Conservation (phyloP, 2,797 vertebrate genomes). For the Urosaurus nigricauda region DNA sequence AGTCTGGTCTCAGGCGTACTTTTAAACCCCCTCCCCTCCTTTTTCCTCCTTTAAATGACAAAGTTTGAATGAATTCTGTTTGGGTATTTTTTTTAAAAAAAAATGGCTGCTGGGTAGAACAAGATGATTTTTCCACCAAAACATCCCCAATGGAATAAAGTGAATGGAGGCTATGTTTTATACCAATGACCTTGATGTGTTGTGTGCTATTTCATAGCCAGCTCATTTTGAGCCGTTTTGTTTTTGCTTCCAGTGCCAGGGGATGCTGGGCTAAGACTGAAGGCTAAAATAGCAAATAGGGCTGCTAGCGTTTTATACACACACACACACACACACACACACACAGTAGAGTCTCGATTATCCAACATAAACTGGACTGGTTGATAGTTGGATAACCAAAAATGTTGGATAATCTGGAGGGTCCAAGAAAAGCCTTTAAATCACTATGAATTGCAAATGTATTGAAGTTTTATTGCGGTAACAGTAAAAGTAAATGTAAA, state of each 20-base stretch:
- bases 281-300: not conserved
- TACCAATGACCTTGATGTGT: slow-evolving; percentile 7
- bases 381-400: too few relatives aligned
- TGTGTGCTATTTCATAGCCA: not conserved
- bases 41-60: not conserved
- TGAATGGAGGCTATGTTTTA: not conserved
- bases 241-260: not conserved
- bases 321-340: too few relatives aligned
- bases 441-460: too few relatives aligned
- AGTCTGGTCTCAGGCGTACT: not conserved
- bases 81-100: not conserved
- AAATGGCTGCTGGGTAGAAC: too few relatives aligned
- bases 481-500: too few relatives aligned
- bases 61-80: not conserved
- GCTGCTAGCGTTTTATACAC: too few relatives aligned
- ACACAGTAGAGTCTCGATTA: too few relatives aligned
- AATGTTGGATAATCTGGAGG: too few relatives aligned
- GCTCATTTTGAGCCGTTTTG: not conserved
- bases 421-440: too few relatives aligned
- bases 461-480: too few relatives aligned
- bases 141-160: not conserved
- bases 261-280: not conserved
- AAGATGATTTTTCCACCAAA: not conserved
- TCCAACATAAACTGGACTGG: too few relatives aligned
- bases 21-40: not conserved